Evolutionary conservation across 2,797 vertebrate genomes (phyloP).

Genomic region (Clarias laeviceps): DNA sequence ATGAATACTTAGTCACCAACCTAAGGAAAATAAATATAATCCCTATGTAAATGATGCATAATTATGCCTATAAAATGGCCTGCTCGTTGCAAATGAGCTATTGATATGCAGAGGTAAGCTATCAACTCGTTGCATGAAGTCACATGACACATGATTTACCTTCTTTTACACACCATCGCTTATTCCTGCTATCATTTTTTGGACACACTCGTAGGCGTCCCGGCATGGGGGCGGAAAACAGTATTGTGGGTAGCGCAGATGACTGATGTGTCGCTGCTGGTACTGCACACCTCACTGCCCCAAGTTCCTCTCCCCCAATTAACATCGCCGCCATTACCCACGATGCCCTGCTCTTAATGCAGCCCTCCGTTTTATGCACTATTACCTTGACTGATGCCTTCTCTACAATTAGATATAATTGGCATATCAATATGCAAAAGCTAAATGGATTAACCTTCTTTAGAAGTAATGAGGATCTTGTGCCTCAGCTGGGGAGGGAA

Average conservation of each 20-base stretch:
- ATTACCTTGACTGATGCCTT: conserved; percentile 98
- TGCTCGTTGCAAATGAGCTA: conserved; percentile 12
- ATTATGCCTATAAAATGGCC: conserved; percentile 18
- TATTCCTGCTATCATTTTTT: conserved; percentile 58
- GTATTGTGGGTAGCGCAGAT: conserved; percentile 83
- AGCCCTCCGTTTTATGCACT: conserved; percentile 93
- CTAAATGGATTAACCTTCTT: conserved; percentile 98
- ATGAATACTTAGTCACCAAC: conserved; percentile 5
- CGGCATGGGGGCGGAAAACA: conserved; percentile 87
- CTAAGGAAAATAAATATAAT: conserved; percentile 33
- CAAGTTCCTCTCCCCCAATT: conserved; percentile 90
- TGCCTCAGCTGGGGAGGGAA: conserved; percentile 93
- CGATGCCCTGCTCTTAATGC: conserved; percentile 90
- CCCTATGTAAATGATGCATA: conserved; percentile 23
- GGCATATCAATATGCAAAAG: conserved; percentile 99
- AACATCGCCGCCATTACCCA: conserved; percentile 93
- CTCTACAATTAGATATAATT: conserved; percentile 96
- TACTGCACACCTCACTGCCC: conserved; percentile 93
- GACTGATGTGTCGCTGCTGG: conserved; percentile 86
- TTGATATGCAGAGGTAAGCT: conserved; percentile 23
- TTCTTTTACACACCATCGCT: conserved; percentile 8
- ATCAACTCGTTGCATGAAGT: conserved; percentile 9
- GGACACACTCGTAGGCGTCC: conserved; percentile 80
- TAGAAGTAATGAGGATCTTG: conserved; percentile 96
- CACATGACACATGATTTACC: conserved; percentile 15